These are phyloP conservation scores for Proctacanthus coquilletti DNA, from an alignment of 1,140 invertebrate genomes.

Conservation along the genomic window DNA sequence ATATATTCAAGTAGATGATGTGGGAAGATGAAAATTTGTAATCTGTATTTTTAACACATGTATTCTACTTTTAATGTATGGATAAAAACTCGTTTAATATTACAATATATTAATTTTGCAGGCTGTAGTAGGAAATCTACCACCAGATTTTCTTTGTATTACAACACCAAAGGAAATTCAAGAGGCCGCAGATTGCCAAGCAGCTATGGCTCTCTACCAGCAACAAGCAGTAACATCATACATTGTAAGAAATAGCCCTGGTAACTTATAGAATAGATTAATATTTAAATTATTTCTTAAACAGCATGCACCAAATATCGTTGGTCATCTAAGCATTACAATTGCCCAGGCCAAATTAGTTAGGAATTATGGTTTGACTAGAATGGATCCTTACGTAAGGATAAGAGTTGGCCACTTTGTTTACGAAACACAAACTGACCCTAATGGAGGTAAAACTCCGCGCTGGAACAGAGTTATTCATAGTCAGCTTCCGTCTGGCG, in stretches of 20 bases:
- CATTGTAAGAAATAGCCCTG: constrained; percentile 5
- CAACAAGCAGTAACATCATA: constrained; percentile 35
- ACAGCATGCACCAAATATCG: constrained; percentile 39
- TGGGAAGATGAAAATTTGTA: too few species aligned
- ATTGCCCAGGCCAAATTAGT: constrained; percentile 76
- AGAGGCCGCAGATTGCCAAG: constrained; percentile 59
- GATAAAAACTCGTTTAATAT: too few species aligned
- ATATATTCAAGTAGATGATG: too few species aligned
- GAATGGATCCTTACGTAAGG: constrained; percentile 94
- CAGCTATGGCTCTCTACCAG: constrained; percentile 66
- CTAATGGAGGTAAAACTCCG: constrained; percentile 91
- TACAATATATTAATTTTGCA: constrained; percentile 21
- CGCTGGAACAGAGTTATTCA: constrained; percentile 30
- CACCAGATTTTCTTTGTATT: constrained; percentile 64
- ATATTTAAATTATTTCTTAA: constrained; percentile 3
- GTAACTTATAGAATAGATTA: not conserved
- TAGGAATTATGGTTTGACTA: constrained; percentile 92
- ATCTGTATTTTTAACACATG: too few species aligned
- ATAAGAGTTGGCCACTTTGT: constrained; percentile 80
- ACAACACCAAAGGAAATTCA: constrained; percentile 41
- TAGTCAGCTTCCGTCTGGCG: constrained; percentile 72
- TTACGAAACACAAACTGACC: constrained; percentile 82
- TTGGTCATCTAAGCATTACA: constrained; percentile 65
- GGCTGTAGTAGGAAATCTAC: constrained; percentile 65
- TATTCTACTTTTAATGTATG: too few species aligned